phyloP scores from a whole-genome alignment of 2,797 vertebrate species.

The Pagetopsis macropterus region DNA sequence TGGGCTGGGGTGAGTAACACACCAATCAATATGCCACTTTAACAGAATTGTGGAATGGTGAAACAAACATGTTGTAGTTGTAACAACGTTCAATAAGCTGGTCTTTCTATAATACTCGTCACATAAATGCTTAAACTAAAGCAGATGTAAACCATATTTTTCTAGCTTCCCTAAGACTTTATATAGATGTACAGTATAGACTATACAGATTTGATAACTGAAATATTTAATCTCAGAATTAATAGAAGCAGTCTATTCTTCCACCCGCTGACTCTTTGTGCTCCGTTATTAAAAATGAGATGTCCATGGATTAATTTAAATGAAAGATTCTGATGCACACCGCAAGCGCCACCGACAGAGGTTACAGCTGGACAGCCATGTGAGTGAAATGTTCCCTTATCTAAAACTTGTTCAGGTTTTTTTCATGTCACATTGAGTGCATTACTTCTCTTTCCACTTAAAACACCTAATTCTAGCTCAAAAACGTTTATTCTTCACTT shows the following conservation, averaged over 20 bases:
- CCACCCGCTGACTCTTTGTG: background rate
- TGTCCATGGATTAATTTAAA: no score
- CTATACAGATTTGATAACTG: background rate
- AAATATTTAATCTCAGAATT: background rate
- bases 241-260: no score
- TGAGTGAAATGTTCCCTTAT: no score
- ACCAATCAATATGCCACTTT: conserved; percentile 3
- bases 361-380: no score
- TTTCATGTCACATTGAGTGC: no score
- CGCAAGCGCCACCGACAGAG: no score
- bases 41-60: background rate
- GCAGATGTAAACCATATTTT: background rate
- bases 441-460: no score
- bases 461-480: no score
- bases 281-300: background rate
- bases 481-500: no score
- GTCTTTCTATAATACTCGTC: background rate
- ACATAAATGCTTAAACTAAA: background rate
- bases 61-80: background rate
- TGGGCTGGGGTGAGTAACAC: conserved; percentile 3
- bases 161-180: background rate
- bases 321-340: no score
- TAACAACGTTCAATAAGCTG: background rate
- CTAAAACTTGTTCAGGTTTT: no score
- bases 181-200: background rate